Evolutionary conservation across 2,888 invertebrate genomes (phyloP).

Genomic region (Drosophila monieri): DNA sequence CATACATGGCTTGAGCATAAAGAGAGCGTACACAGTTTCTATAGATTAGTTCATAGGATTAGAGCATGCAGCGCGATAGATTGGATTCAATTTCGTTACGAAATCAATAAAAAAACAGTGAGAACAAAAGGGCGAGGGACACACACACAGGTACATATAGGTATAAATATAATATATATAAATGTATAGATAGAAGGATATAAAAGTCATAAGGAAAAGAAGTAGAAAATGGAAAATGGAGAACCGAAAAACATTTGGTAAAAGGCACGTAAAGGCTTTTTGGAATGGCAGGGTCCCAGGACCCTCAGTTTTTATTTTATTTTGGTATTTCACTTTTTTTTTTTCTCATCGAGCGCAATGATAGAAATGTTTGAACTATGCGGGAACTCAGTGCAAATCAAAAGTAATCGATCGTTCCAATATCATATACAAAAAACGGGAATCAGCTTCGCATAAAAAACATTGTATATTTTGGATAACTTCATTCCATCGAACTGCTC

Average conservation of each 20-base stretch:
- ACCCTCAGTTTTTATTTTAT: neutral
- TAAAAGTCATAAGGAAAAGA: conserved; percentile 18
- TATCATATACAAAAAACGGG: conserved; percentile 20
- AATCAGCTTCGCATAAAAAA: conserved; percentile 7
- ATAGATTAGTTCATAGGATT: conserved; percentile 46
- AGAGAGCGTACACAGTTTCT: conserved; percentile 60
- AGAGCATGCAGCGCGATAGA: conserved; percentile 65
- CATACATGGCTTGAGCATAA: conserved; percentile 66
- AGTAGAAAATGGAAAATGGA: conserved; percentile 10
- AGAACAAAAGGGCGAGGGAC: conserved; percentile 11
- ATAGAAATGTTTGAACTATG: conserved; percentile 78
- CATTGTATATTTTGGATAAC: conserved; percentile 18
- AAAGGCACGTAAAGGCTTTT: conserved; percentile 74
- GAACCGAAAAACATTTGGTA: conserved; percentile 38
- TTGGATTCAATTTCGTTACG: conserved; percentile 28
- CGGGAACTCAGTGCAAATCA: conserved; percentile 37
- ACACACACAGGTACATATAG: conserved; percentile 23
- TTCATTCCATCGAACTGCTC: conserved; percentile 20
- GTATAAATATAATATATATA: conserved; percentile 19
- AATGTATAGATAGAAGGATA: conserved; percentile 10
- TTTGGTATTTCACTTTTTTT: neutral
- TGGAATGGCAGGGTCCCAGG: conserved; percentile 5
- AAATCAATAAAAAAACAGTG: conserved; percentile 32
- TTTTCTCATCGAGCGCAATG: conserved; percentile 60
- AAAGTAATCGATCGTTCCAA: conserved; percentile 25